Conservation (phyloP, 2,797 vertebrate genomes). For the Mionectes olivaceus region DNA sequence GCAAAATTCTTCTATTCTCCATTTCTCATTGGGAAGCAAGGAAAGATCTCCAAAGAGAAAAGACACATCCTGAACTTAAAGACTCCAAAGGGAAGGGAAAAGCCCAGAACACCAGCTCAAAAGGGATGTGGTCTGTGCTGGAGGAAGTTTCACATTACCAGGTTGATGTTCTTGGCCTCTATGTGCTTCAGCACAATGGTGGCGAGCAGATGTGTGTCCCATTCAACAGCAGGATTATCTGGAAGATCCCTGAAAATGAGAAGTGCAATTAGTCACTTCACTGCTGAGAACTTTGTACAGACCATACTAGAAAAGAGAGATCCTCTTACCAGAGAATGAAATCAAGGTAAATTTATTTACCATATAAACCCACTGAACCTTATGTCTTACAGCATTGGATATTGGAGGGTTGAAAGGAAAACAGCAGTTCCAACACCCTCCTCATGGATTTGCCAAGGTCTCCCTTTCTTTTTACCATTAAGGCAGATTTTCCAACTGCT, state of each 20-base stretch:
- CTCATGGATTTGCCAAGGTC: neutral
- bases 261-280: neutral
- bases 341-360: neutral
- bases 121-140: neutral
- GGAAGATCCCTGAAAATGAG: conserved; percentile 86
- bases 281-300: neutral
- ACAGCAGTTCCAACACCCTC: neutral
- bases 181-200: conserved; percentile 82
- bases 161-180: conserved; percentile 78
- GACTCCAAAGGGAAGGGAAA: neutral
- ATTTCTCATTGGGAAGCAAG: neutral
- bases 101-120: neutral
- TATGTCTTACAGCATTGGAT: neutral
- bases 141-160: conserved; percentile 79
- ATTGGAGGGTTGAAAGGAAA: neutral
- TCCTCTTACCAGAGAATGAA: neutral
- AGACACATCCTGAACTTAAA: neutral
- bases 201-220: conserved; percentile 84
- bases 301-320: neutral
- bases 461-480: neutral
- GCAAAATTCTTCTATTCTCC: neutral
- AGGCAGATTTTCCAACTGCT: neutral
- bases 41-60: neutral
- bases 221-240: conserved; percentile 87
- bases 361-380: neutral